A percentile compares a stretch with the other conserved stretches of the same genome.
Conservation (phyloP, 2,113 vertebrate genomes). For the Brienomyrus longianalis region DNA sequence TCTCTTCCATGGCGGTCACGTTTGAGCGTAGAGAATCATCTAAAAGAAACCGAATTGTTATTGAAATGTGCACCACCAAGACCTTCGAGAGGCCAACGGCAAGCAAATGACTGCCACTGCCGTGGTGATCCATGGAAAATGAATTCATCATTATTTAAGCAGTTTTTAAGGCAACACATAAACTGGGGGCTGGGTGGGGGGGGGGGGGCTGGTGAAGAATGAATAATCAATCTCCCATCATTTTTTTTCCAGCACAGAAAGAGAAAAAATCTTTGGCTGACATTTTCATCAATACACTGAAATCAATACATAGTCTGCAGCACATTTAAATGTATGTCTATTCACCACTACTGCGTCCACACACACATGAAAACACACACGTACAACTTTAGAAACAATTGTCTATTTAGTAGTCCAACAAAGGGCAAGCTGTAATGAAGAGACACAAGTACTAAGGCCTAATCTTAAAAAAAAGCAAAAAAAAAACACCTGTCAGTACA, state of each 20-base stretch:
- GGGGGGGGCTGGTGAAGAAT: not conserved
- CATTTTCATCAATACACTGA: not conserved
- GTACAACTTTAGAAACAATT: not conserved
- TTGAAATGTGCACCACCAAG: not conserved
- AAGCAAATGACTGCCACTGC: slow-evolving; percentile 10
- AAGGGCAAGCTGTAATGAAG: slow-evolving; percentile 7
- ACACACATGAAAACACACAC: not conserved
- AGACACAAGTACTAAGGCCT: not conserved
- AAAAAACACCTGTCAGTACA: not conserved
- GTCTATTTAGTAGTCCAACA: not conserved
- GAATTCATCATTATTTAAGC: slow-evolving; percentile 5
- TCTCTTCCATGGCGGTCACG: not conserved
- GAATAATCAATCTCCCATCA: not conserved
- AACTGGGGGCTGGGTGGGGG: not conserved
- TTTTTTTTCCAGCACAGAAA: not conserved
- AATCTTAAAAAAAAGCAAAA: slow-evolving; percentile 15
- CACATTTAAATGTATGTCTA: slow-evolving; percentile 1
- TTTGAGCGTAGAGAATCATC: not conserved
- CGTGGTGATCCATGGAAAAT: not conserved
- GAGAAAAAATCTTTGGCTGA: not conserved
- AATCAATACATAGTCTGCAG: slow-evolving; percentile 9
- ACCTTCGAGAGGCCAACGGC: not conserved
- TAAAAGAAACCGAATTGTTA: not conserved
- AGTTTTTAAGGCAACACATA: not conserved
- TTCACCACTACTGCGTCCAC: not conserved